These are phyloP conservation scores for Smutsia gigantea DNA, from an alignment of 2,797 vertebrate genomes.

Conservation along the genomic window DNA sequence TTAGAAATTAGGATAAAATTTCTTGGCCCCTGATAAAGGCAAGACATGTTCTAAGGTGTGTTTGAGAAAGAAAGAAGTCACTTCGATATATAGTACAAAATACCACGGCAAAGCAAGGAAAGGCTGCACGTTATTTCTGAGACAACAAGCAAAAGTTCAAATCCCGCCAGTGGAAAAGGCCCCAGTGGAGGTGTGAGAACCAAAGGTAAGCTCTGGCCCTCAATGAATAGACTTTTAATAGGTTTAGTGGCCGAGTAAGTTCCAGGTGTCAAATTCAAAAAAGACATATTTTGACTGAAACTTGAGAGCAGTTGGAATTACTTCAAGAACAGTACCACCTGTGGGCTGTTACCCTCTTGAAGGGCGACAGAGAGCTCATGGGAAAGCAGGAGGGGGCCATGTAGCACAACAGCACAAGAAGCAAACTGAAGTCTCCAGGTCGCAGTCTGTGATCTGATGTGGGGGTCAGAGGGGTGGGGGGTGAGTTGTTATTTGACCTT, in stretches of 20 bases:
- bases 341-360: background rate
- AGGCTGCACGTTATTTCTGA: background rate
- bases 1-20: background rate
- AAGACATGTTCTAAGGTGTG: background rate
- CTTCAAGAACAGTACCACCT: background rate
- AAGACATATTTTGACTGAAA: background rate
- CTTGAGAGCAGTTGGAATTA: background rate
- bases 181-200: background rate
- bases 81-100: background rate
- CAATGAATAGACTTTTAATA: background rate
- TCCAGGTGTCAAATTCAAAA: slow-evolving; percentile 32
- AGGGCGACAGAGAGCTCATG: background rate
- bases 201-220: background rate
- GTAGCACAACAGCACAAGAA: background rate
- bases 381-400: background rate
- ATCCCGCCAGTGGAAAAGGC: background rate
- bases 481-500: background rate
- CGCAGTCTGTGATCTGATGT: fast-evolving
- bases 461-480: background rate
- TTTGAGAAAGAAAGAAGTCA: background rate
- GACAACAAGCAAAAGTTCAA: background rate
- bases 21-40: background rate
- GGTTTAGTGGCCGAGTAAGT: slow-evolving; percentile 10
- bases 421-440: background rate
- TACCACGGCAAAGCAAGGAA: background rate